Percentiles rank a stretch among this genome's conserved stretches.
Conservation (phyloP, 2,888 invertebrate species). For the Drosophila kokeensis region DNA sequence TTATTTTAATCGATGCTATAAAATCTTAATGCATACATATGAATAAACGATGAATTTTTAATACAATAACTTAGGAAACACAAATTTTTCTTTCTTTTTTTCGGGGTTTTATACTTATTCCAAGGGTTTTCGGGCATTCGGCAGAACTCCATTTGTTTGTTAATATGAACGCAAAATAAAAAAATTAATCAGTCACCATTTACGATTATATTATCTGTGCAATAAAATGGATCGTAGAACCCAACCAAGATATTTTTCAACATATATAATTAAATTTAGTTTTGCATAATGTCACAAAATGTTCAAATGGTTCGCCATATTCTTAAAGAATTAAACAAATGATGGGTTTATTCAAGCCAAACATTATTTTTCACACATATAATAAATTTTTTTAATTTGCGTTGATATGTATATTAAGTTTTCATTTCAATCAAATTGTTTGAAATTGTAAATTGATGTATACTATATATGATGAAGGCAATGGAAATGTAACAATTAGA, state of each 20-base stretch:
- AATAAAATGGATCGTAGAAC: constrained; percentile 5
- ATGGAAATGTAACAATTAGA: constrained; percentile 11
- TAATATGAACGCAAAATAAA: constrained; percentile 25
- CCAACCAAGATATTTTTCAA: constrained; percentile 3
- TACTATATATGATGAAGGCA: constrained; percentile 3
- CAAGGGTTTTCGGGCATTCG: constrained; percentile 15
- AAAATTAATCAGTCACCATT: neutral
- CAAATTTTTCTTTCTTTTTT: constrained; percentile 22
- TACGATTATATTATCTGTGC: neutral
- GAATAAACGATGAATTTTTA: constrained; percentile 44
- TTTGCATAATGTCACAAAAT: constrained; percentile 3
- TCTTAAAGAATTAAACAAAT: constrained; percentile 7
- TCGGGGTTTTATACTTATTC: constrained; percentile 44
- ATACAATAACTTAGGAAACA: constrained; percentile 52
- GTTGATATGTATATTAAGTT: constrained; percentile 44
- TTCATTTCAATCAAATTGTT: constrained; percentile 13
- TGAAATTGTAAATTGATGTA: constrained; percentile 6
- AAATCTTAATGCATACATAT: constrained; percentile 50
- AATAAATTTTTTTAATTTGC: constrained; percentile 21
- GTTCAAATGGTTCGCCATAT: constrained; percentile 1
- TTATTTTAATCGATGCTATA: constrained; percentile 60
- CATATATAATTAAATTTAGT: neutral
- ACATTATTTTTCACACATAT: constrained; percentile 8
- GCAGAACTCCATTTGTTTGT: neutral
- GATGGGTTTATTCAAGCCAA: constrained; percentile 1